Percentiles rank a stretch among this genome's conserved stretches.
phyloP scores from a whole-genome alignment of 2,113 vertebrate genomes.

The Panthera uncia region DNA sequence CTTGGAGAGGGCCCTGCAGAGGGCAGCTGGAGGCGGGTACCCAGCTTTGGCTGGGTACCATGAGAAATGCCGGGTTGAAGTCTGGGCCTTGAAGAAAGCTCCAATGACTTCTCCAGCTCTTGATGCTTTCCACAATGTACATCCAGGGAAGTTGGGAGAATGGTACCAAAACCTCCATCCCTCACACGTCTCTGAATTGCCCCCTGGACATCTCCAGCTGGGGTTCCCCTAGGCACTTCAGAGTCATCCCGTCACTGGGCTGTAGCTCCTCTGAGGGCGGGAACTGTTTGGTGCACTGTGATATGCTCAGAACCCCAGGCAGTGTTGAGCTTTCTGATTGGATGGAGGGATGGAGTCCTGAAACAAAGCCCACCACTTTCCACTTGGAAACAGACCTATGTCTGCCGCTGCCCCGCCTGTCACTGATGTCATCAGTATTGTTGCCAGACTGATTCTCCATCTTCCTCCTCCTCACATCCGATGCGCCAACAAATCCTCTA shows the following conservation, averaged over 20 bases:
- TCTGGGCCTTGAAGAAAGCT: background rate
- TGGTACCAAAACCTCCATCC: background rate
- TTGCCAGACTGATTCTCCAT: background rate
- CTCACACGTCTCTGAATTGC: background rate
- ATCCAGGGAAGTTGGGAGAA: background rate
- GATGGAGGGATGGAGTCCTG: background rate
- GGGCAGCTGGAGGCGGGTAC: background rate
- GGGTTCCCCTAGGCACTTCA: accelerated
- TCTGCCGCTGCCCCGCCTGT: background rate
- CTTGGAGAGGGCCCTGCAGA: background rate
- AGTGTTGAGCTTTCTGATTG: background rate
- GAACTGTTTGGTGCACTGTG: background rate
- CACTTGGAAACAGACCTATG: background rate
- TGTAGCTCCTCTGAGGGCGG: background rate
- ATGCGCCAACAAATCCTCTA: background rate
- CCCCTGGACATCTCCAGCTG: background rate
- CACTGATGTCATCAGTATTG: background rate
- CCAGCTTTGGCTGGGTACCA: background rate
- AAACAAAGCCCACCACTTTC: background rate
- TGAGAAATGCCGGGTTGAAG: background rate
- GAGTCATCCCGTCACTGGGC: background rate
- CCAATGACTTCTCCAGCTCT: background rate
- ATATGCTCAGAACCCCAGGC: background rate
- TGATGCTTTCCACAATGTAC: background rate
- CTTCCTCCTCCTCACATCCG: background rate